phyloP scores from a whole-genome alignment of 92 coral and sea anemone genomes.

The Scolanthus callimorphus region DNA sequence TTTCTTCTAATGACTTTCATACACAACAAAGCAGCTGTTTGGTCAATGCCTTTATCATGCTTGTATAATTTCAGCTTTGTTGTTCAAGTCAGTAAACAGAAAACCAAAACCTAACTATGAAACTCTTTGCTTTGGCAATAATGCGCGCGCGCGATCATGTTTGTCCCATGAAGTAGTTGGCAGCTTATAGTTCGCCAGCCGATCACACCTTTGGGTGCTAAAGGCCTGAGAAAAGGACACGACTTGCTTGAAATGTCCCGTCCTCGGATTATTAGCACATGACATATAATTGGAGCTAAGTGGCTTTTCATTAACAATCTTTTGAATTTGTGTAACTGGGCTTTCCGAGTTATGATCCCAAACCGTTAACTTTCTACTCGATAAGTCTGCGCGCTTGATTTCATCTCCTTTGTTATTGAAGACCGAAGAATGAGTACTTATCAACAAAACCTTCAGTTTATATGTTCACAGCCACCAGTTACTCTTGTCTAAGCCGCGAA shows the following conservation, averaged over 20 bases:
- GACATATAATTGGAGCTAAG: slow-evolving; percentile 89
- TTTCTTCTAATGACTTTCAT: slow-evolving; percentile 76
- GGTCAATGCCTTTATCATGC: slow-evolving; percentile 67
- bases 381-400: no score
- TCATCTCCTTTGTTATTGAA: background rate
- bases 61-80: slow-evolving; percentile 86
- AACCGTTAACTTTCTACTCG: no score
- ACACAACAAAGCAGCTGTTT: slow-evolving; percentile 81
- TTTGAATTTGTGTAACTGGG: slow-evolving; percentile 17
- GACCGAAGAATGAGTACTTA: no score
- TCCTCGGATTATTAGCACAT: slow-evolving; percentile 74
- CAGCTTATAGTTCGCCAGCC: no score
- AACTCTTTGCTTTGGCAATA: slow-evolving; percentile 1
- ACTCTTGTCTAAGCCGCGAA: no score
- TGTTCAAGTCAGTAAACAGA: slow-evolving; percentile 41
- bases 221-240: background rate
- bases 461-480: no score
- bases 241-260: slow-evolving; percentile 3
- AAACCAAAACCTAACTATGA: slow-evolving; percentile 6
- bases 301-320: slow-evolving; percentile 36
- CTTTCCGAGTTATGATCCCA: background rate
- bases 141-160: background rate
- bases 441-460: no score
- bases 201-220: background rate
- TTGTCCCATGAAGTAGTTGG: no score